A percentile compares a stretch with the other conserved stretches of the same genome.
Conservation (phyloP, 23 tunicate genomes). For the Botrylloides violaceus region DNA sequence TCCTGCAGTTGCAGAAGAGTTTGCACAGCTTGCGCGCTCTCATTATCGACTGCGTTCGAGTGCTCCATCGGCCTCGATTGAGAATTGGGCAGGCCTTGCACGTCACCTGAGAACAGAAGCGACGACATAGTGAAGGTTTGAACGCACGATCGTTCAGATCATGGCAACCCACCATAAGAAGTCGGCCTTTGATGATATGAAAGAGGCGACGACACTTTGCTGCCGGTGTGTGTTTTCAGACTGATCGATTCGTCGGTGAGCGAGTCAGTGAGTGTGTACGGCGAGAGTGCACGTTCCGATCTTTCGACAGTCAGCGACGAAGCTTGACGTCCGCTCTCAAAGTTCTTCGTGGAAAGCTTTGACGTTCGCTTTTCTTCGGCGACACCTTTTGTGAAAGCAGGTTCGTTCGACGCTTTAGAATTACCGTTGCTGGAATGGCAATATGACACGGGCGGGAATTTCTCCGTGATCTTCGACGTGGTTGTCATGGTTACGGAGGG, state of each 20-base stretch:
- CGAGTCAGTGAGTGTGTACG: slow-evolving; percentile 9
- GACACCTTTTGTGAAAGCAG: no score
- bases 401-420: no score
- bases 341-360: no score
- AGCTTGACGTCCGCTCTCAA: no score
- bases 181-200: neutral
- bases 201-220: neutral
- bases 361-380: no score
- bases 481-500: neutral
- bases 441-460: neutral
- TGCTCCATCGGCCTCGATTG: neutral
- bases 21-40: slow-evolving; percentile 70
- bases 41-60: slow-evolving; percentile 49
- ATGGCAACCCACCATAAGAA: neutral
- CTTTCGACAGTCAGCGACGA: neutral
- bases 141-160: neutral
- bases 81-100: neutral
- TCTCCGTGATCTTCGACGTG: neutral
- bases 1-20: slow-evolving; percentile 48
- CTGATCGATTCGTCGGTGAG: slow-evolving; percentile 9
- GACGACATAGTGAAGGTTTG: no score
- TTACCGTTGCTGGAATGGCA: no score
- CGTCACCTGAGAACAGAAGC: slow-evolving; percentile 5
- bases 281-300: neutral
- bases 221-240: slow-evolving; percentile 2